Evolutionary conservation across 2,888 invertebrate species (phyloP).

Genomic region (Lottia gigantea): DNA sequence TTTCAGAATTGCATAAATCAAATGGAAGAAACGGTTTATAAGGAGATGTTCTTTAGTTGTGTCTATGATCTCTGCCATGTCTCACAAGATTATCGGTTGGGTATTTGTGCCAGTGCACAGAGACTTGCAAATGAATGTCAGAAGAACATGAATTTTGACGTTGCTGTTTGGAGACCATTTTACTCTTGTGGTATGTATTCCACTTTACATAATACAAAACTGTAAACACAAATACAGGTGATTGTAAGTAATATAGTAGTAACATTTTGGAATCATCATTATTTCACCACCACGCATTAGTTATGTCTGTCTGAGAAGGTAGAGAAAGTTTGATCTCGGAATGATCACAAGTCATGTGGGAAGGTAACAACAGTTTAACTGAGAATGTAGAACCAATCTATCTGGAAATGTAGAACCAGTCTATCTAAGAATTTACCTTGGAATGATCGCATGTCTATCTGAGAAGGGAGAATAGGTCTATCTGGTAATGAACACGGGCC

Average conservation of each 20-base stretch:
- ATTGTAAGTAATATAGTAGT: background rate
- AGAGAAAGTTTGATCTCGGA: too few species aligned
- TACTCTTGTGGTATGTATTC: background rate
- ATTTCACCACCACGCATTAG: too few species aligned
- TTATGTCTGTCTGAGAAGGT: too few species aligned
- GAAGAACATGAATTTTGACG: conserved; percentile 4
- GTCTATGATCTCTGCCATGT: conserved; percentile 19
- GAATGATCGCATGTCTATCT: too few species aligned
- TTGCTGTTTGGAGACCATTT: background rate
- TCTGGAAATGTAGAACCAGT: too few species aligned
- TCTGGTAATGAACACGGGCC: too few species aligned
- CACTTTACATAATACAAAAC: too few species aligned
- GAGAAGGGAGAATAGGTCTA: too few species aligned
- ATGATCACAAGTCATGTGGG: too few species aligned
- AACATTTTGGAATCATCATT: background rate
- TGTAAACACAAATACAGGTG: background rate
- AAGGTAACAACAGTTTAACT: too few species aligned
- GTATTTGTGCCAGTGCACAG: conserved; percentile 13
- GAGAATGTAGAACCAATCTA: too few species aligned
- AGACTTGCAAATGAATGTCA: conserved; percentile 15
- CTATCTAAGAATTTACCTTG: too few species aligned
- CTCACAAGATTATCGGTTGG: background rate
- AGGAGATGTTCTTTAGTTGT: conserved; percentile 13
- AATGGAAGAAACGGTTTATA: conserved; percentile 2
- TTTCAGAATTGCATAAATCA: conserved; percentile 12